These are phyloP conservation scores for Epicauta chinensis DNA, from an alignment of 1,140 invertebrate genomes.

Conservation along the genomic window DNA sequence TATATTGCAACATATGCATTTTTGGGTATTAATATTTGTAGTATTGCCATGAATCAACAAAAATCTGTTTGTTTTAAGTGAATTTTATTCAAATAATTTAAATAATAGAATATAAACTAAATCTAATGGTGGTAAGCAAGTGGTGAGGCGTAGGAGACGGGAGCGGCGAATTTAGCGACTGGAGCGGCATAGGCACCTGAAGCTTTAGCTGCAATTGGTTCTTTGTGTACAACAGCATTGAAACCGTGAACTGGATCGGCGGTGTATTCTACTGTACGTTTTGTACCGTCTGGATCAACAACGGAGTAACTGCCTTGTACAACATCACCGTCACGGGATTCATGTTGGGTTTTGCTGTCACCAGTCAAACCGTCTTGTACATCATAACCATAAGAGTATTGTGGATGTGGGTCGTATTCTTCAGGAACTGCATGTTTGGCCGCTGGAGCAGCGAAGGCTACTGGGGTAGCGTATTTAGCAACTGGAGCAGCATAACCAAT, in stretches of 20 bases:
- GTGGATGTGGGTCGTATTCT: conserved; percentile 51
- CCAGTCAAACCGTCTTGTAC: conserved; percentile 55
- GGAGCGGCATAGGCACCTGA: conserved; percentile 23
- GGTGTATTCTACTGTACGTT: conserved; percentile 59
- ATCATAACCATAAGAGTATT: conserved; percentile 54
- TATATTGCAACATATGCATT: too few relatives aligned
- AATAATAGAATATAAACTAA: too few relatives aligned
- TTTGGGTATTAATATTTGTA: too few relatives aligned
- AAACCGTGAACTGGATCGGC: conserved; percentile 51
- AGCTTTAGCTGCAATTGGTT: conserved; percentile 39
- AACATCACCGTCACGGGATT: conserved; percentile 47
- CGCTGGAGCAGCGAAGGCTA: conserved; percentile 21
- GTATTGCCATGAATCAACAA: too few relatives aligned
- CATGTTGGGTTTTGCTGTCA: conserved; percentile 55
- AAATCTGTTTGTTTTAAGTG: too few relatives aligned
- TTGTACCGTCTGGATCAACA: conserved; percentile 58
- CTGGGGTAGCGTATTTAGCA: conserved; percentile 12
- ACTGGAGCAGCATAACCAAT: conserved; percentile 30
- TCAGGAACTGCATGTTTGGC: conserved; percentile 18
- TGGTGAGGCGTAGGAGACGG: conserved; percentile 14
- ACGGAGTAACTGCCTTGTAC: conserved; percentile 49
- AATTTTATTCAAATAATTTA: too few relatives aligned
- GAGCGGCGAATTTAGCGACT: conserved; percentile 19
- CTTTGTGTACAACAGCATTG: conserved; percentile 43
- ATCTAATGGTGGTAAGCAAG: neutral